Percentiles rank a stretch among this genome's conserved stretches.
These are phyloP conservation scores for Psilanteris sp. DNA, from an alignment of 1,140 invertebrate species.

Conservation along the genomic window DNA sequence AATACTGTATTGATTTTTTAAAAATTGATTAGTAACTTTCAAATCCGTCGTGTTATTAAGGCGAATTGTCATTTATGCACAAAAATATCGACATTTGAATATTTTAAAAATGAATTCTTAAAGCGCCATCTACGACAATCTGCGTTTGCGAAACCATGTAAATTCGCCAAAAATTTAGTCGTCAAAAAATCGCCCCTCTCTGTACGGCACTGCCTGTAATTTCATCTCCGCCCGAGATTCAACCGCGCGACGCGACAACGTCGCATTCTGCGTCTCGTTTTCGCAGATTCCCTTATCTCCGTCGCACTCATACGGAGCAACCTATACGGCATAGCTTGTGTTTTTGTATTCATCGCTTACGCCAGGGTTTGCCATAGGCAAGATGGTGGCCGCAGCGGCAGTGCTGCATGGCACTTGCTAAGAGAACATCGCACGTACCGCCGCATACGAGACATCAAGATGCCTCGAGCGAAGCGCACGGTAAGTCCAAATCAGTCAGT, in stretches of 20 bases:
- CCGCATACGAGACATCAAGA: constrained; percentile 20
- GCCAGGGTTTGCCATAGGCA: constrained; percentile 49
- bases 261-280: not conserved
- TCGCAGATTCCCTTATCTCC: too few species aligned
- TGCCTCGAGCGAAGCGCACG: constrained; percentile 52
- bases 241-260: constrained; percentile 16
- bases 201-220: constrained; percentile 12
- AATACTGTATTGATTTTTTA: too few species aligned
- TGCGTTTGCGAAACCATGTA: not conserved
- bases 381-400: constrained; percentile 51
- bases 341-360: constrained; percentile 52
- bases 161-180: not conserved
- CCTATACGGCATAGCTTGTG: constrained; percentile 13
- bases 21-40: too few species aligned
- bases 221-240: not conserved
- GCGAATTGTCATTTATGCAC: too few species aligned
- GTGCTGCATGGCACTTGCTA: constrained; percentile 54
- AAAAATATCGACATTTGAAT: too few species aligned
- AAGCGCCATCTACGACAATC: too few species aligned
- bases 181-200: not conserved
- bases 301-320: constrained; percentile 6
- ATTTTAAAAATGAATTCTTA: too few species aligned
- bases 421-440: constrained; percentile 16
- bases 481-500: constrained; percentile 18
- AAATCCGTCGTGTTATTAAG: too few species aligned